phyloP scores from a whole-genome alignment of 2,888 invertebrate genomes.

The Rambutsinella grinnellia region DNA sequence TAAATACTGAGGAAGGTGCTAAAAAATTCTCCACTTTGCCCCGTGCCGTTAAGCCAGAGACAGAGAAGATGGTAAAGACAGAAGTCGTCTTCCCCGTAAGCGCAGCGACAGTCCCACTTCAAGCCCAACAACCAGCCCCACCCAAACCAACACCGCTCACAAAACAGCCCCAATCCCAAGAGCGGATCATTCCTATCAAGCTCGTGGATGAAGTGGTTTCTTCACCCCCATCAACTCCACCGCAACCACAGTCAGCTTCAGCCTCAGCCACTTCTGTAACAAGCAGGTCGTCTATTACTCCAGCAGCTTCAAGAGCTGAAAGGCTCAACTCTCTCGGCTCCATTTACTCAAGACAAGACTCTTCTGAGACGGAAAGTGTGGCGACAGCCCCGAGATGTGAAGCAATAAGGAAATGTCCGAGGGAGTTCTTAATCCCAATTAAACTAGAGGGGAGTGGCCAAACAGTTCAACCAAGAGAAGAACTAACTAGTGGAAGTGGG shows the following conservation, averaged over 20 bases:
- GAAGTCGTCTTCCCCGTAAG: slow-evolving; percentile 75
- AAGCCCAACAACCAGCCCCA: slow-evolving; percentile 69
- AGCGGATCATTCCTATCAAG: slow-evolving; percentile 79
- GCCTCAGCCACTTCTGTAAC: slow-evolving; percentile 20
- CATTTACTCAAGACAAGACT: slow-evolving; percentile 75
- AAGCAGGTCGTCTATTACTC: too few relatives aligned
- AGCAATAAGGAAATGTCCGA: slow-evolving; percentile 88
- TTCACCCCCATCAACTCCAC: background rate
- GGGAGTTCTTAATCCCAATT: slow-evolving; percentile 94
- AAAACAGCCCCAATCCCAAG: slow-evolving; percentile 68
- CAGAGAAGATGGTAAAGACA: slow-evolving; percentile 67
- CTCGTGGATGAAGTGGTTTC: slow-evolving; percentile 69
- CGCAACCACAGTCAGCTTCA: slow-evolving; percentile 14
- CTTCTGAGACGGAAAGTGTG: slow-evolving; percentile 78
- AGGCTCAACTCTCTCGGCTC: slow-evolving; percentile 49
- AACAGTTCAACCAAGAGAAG: slow-evolving; percentile 78
- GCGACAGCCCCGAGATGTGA: slow-evolving; percentile 69
- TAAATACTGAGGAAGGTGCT: slow-evolving; percentile 41
- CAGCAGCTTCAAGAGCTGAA: slow-evolving; percentile 23
- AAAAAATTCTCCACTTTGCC: slow-evolving; percentile 50
- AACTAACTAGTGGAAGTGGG: slow-evolving; percentile 39
- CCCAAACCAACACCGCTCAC: slow-evolving; percentile 59
- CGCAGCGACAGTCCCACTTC: slow-evolving; percentile 71
- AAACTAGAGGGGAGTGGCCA: slow-evolving; percentile 88
- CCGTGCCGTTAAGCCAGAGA: slow-evolving; percentile 65